phyloP scores from a whole-genome alignment of 2,113 vertebrate genomes.

The Tauraco erythrolophus region DNA sequence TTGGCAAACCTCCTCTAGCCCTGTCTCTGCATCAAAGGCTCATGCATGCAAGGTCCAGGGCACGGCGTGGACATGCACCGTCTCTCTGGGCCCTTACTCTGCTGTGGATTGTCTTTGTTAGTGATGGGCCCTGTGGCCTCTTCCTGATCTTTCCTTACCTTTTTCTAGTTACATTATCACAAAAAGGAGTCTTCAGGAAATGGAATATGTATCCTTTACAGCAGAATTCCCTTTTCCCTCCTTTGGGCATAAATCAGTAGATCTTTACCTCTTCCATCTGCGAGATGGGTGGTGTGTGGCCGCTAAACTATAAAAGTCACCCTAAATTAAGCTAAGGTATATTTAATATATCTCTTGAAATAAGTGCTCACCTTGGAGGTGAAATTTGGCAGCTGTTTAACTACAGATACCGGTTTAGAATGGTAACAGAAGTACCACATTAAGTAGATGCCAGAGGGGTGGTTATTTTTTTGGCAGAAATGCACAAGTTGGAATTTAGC shows the following conservation, averaged over 20 bases:
- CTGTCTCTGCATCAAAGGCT: neutral
- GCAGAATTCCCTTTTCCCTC: neutral
- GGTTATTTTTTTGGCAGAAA: neutral
- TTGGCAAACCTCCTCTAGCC: neutral
- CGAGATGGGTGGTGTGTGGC: neutral
- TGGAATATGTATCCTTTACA: neutral
- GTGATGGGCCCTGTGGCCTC: neutral
- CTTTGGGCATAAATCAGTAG: neutral
- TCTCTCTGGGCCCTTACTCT: neutral
- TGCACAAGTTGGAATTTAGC: neutral
- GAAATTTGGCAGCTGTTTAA: neutral
- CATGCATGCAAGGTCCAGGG: neutral
- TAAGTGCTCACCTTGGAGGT: neutral
- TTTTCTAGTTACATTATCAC: neutral
- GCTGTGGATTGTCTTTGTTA: neutral
- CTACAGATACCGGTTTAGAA: neutral
- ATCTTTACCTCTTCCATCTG: neutral
- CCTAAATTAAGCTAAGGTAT: neutral
- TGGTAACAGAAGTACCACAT: neutral
- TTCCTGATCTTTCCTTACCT: neutral
- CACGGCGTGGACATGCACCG: fast-evolving
- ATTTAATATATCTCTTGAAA: neutral
- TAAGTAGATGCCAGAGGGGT: neutral
- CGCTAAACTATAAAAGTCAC: neutral
- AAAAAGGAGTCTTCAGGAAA: neutral